Evolutionary conservation across 2,797 vertebrate genomes (phyloP).

Genomic region (Sebastes umbrosus): DNA sequence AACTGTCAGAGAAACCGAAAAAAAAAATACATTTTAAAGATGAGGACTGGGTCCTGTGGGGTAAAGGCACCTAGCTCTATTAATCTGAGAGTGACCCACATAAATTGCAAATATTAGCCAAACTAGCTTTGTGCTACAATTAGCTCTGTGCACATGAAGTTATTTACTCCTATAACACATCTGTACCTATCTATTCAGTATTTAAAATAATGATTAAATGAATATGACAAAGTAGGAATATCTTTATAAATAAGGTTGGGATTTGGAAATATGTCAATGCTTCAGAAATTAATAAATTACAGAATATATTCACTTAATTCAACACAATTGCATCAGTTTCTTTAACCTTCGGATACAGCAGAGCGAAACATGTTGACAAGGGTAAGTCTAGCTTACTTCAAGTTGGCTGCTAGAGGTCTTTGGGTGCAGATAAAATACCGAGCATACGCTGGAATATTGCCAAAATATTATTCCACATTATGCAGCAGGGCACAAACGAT

Average conservation of each 20-base stretch:
- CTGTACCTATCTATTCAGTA: not conserved
- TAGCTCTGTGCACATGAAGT: not conserved
- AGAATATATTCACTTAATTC: not conserved
- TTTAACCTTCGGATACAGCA: not conserved
- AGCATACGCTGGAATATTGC: constrained; percentile 5
- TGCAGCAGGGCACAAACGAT: constrained; percentile 20
- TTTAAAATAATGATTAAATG: not conserved
- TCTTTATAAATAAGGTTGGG: not conserved
- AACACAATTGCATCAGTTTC: not conserved
- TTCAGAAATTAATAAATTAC: not conserved
- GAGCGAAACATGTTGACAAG: not conserved
- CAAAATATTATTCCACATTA: constrained; percentile 34
- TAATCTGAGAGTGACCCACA: constrained; percentile 17
- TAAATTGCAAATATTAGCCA: constrained; percentile 16
- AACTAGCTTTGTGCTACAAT: constrained; percentile 1
- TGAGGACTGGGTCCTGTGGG: not conserved
- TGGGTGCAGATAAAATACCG: not conserved
- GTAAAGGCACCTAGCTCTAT: constrained; percentile 14
- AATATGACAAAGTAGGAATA: not conserved
- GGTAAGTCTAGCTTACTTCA: not conserved
- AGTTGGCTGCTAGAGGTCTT: not conserved
- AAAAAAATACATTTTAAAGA: not conserved
- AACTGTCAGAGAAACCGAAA: not conserved
- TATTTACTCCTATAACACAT: not conserved
- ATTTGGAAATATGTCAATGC: not conserved